Conservation (phyloP, 2,113 vertebrate genomes). For the Nycticebus coucang region DNA sequence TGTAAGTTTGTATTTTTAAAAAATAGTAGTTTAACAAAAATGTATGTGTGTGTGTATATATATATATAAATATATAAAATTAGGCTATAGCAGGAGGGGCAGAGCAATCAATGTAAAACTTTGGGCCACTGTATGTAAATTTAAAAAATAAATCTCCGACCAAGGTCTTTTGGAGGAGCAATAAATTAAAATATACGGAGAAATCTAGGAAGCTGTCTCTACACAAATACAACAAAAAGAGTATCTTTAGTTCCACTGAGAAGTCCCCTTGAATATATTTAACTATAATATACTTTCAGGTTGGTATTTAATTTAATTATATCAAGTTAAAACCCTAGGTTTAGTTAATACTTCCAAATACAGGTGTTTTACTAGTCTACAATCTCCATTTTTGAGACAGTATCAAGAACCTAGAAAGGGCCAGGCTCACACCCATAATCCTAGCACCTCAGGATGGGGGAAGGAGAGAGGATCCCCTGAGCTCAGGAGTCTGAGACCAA, state of each 20-base stretch:
- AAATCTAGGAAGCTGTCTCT: slow-evolving; percentile 31
- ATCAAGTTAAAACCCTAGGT: slow-evolving; percentile 13
- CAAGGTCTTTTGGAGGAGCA: slow-evolving; percentile 13
- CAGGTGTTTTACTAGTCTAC: neutral
- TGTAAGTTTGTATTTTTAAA: neutral
- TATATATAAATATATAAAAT: neutral
- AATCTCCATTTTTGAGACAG: neutral
- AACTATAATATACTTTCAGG: slow-evolving; percentile 10
- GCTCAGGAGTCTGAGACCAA: no score
- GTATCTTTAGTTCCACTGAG: slow-evolving; percentile 5
- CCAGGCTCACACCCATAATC: no score
- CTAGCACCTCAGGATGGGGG: no score
- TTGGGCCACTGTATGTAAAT: neutral
- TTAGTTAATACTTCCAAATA: neutral
- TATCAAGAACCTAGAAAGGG: slow-evolving; percentile 21
- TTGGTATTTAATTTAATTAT: slow-evolving; percentile 45
- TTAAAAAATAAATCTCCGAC: neutral
- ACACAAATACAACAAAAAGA: neutral
- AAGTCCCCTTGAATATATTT: neutral
- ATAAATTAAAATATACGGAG: neutral
- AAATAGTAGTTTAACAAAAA: neutral
- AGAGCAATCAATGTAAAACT: neutral
- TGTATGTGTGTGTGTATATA: no score
- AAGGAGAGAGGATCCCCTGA: no score
- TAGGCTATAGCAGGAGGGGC: neutral